Evolutionary conservation across 2,797 vertebrate species (phyloP).

Genomic region (Atherinosoma microstoma): DNA sequence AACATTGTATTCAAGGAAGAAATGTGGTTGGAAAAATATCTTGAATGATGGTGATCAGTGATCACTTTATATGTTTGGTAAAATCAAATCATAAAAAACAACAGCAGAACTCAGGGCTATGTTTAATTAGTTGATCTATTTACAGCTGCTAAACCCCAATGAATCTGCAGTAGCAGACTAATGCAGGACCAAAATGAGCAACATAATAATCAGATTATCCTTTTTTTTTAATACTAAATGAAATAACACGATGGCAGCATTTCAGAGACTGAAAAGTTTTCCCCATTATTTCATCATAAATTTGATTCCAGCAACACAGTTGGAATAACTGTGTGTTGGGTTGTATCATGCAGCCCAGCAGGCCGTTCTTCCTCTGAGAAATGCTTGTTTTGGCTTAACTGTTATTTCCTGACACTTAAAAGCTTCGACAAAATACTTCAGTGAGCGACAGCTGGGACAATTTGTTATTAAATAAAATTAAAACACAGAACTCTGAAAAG

Average conservation of each 20-base stretch:
- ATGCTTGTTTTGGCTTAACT: background rate
- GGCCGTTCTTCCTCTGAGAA: constrained; percentile 1
- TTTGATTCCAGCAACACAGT: background rate
- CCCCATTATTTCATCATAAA: background rate
- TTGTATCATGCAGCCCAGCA: background rate
- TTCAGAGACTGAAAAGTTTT: background rate
- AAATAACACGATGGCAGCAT: background rate
- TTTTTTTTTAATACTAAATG: too few species aligned
- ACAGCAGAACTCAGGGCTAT: too few species aligned
- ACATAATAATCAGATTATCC: background rate
- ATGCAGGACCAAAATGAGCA: constrained; percentile 29
- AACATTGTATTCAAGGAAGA: background rate
- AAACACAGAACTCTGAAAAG: background rate
- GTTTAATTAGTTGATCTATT: too few species aligned
- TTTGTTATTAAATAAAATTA: background rate
- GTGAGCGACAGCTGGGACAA: background rate
- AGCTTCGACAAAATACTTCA: background rate
- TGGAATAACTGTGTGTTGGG: background rate
- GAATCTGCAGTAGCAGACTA: constrained; percentile 12
- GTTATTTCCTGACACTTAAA: background rate
- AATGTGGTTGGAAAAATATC: background rate
- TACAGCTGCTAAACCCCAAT: constrained; percentile 11
- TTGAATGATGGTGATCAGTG: background rate
- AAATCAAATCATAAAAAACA: too few species aligned
- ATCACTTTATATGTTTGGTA: background rate